Conservation (phyloP, 2,888 invertebrate genomes). For the Ctenicera cuprea region DNA sequence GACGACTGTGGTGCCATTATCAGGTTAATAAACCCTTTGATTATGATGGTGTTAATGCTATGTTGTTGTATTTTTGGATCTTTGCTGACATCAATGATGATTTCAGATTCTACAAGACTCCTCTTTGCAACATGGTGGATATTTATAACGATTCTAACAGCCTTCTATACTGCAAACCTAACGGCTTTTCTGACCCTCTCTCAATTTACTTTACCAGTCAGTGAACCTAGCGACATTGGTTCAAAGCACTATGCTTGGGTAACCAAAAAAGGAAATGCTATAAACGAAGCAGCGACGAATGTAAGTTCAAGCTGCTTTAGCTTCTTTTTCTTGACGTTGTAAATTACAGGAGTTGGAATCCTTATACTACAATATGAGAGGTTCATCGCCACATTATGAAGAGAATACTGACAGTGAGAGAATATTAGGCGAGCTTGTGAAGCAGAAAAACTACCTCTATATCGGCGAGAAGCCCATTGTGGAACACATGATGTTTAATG, state of each 20-base stretch:
- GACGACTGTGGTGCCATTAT: constrained; percentile 84
- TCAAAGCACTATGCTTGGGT: constrained; percentile 83
- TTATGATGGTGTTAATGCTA: no score
- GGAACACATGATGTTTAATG: constrained; percentile 79
- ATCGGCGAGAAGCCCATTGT: constrained; percentile 80
- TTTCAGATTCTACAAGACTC: constrained; percentile 86
- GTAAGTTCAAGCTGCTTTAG: constrained; percentile 66
- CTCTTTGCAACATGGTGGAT: constrained; percentile 95
- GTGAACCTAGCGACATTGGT: constrained; percentile 80
- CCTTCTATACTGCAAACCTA: constrained; percentile 93
- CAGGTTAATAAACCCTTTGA: constrained; percentile 77
- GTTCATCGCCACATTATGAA: constrained; percentile 62
- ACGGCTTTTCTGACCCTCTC: constrained; percentile 94
- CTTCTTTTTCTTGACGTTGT: neutral
- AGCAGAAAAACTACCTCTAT: constrained; percentile 73
- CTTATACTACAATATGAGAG: constrained; percentile 18
- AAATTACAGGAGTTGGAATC: constrained; percentile 17
- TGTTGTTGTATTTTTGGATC: no score
- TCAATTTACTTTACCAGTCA: constrained; percentile 87
- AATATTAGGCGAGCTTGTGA: constrained; percentile 69
- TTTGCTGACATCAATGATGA: no score
- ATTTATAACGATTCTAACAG: constrained; percentile 89
- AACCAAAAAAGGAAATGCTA: constrained; percentile 80
- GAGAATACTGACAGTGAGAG: constrained; percentile 64
- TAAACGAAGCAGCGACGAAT: constrained; percentile 79